A percentile compares a stretch with the other conserved stretches of the same genome.
Conservation (phyloP, 2,113 vertebrate species). For the Melanocharis versteri region DNA sequence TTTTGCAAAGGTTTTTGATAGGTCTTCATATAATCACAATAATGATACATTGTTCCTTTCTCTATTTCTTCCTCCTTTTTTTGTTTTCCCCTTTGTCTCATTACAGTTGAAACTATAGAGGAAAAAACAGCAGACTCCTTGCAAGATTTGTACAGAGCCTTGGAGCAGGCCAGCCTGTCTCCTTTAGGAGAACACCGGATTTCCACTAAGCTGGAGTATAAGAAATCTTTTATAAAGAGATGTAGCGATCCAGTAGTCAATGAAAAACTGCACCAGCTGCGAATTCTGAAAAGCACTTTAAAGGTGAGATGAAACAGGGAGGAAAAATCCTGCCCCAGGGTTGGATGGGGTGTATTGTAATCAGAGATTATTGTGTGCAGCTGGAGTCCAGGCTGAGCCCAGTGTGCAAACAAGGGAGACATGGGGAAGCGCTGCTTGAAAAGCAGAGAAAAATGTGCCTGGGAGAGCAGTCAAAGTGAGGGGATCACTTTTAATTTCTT, state of each 20-base stretch:
- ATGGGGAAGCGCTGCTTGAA: neutral
- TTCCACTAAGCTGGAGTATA: constrained; percentile 89
- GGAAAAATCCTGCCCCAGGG: constrained; percentile 9
- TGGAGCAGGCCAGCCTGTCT: constrained; percentile 91
- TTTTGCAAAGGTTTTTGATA: neutral
- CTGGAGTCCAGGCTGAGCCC: neutral
- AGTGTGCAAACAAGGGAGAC: neutral
- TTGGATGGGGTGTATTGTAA: neutral
- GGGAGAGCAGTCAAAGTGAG: neutral
- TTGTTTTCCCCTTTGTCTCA: constrained; percentile 1
- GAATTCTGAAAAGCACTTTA: constrained; percentile 96
- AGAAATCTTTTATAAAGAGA: constrained; percentile 89
- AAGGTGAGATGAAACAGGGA: constrained; percentile 82
- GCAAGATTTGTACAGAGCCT: constrained; percentile 91
- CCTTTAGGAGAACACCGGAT: constrained; percentile 87
- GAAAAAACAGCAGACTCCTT: constrained; percentile 87
- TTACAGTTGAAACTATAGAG: constrained; percentile 77
- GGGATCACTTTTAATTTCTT: neutral
- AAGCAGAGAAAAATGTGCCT: neutral
- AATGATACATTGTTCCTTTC: constrained; percentile 49
- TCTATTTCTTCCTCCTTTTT: neutral
- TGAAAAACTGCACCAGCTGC: constrained; percentile 92
- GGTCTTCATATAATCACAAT: neutral
- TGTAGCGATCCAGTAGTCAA: constrained; percentile 94
- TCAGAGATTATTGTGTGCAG: neutral